Evolutionary conservation across 2,113 vertebrate genomes (phyloP), one percentile per base, ranked within the genome.

Genomic region (Barbus barbus): DNA sequence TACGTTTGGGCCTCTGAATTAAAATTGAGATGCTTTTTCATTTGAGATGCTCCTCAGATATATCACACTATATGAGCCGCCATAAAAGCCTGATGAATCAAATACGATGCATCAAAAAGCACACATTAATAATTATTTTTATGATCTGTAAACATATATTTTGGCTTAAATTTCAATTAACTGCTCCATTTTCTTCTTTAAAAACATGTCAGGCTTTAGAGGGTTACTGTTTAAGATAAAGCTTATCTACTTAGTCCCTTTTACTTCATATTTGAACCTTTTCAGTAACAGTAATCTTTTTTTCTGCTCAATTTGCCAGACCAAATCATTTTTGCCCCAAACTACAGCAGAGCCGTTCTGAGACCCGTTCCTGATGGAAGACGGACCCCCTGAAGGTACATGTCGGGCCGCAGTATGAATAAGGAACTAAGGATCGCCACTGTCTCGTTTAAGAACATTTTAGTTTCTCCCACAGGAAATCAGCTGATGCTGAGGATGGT

Each of bases 381-480:
- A 60, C 13, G 22, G 56, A 61, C 33, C 76, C 3, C 36, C 77
- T 61, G 33, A 38, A 44, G 31, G 7, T 44, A 61, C 33, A 41
- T 11, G 36, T 20, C 1, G 33, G 22, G 33, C 56, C 16, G 13
- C 56, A 7, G 41, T 5, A 74, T 1, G 65, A 56, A 65, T 56
- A 51, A 63, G 65, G 20, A 83, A 61, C 67, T 38, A 36, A 24
- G 38, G 26, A 26, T 51, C 46, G n/a, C 81, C 31, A 31, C 28
- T 78, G n/a, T 73, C 67, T 78, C 31, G 86, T 86, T 77, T 84
- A 78, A 53, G 82, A 90, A 84, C 79, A 81, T 46, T 87, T 82
- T 87, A 71, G 80, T 74, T 63, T 81, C 84, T 86, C 90, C 84
- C 89, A 44, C 28, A 90, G 91, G 92, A 93, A 94, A 93, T 92